Percentiles rank a stretch among this genome's conserved stretches.
Conservation (phyloP, 2,113 vertebrate genomes). For the Poecile atricapillus region DNA sequence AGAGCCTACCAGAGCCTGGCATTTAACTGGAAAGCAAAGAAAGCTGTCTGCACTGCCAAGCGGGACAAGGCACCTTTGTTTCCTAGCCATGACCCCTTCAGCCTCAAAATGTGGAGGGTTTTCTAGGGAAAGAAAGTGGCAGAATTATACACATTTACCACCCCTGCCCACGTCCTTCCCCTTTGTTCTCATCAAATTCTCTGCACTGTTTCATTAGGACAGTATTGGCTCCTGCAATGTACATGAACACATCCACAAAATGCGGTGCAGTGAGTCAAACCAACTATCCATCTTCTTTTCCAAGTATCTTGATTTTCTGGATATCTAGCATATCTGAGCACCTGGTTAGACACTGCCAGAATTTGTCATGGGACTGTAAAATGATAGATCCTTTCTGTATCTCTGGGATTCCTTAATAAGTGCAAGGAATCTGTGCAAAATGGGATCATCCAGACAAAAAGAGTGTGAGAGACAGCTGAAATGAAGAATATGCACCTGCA, state of each 20-base stretch:
- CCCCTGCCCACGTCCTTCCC: rapidly evolving
- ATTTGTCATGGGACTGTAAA: conserved; percentile 23
- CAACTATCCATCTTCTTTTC: neutral
- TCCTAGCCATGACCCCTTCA: neutral
- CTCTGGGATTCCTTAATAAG: conserved; percentile 1
- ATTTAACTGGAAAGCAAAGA: neutral
- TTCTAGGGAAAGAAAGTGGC: neutral
- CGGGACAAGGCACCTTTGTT: neutral
- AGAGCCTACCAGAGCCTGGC: neutral
- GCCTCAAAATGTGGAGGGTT: neutral
- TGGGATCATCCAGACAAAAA: conserved; percentile 35
- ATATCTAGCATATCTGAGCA: neutral
- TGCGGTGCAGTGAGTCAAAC: neutral
- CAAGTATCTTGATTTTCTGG: neutral
- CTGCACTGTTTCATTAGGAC: neutral
- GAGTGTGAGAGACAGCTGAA: neutral
- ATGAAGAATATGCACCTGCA: neutral
- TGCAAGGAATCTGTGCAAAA: neutral
- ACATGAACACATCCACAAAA: neutral
- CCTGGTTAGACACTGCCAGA: neutral
- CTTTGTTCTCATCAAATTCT: neutral
- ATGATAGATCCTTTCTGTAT: conserved; percentile 11
- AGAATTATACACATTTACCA: neutral
- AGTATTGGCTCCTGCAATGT: neutral
- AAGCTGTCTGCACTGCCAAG: neutral